Evolutionary conservation across 2,888 invertebrate genomes (phyloP), one percentile per base, ranked within the genome.

Genomic region (Thera obeliscata): DNA sequence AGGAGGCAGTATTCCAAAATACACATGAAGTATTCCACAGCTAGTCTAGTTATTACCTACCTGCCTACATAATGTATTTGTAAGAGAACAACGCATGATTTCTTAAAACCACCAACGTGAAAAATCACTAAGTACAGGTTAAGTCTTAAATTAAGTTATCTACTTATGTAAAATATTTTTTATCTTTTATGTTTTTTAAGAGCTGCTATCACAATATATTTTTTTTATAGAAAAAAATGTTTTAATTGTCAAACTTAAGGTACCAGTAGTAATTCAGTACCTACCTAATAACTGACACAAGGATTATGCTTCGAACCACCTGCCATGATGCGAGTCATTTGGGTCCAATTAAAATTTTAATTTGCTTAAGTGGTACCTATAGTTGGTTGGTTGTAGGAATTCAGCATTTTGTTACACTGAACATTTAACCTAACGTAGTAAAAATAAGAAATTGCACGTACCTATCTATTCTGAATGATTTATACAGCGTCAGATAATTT

Each of bases 1-100:
- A 93, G 93, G 93, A 85, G 87, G 87, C 91, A 90, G 93, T 91
- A 88, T 92, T 88, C 93, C 93, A 88, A 93, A 93, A 91, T 93
- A 93, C 87, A 93, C 93, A 85, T 93, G 93, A 93, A 91, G 91
- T 92, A 82, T 87, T 65, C 86, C 80, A 82, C 88, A 81, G 80
- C 86, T 92, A 92, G 88, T 88, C 86, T 91, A 86, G 81, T 65
- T 68, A 62, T 35, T 38, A 54, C 46, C 8, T 52, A 33, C 22
- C 22, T 22, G 22, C 50, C 50, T 50, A 50, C 50, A 58, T 12
- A 81, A 80, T 89, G 22, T 22, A 84, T 87, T 86, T 87, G 87
- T 93, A 93, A 91, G 91, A 87, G 88, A 89, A 91, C 67, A 85
- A 87, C 84, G 87, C 88, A 85, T 86, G 89, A 87, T 85, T 87